Evolutionary conservation across 64 coral and sea anemone species (phyloP).

Genomic region (Stichodactyla helianthus): DNA sequence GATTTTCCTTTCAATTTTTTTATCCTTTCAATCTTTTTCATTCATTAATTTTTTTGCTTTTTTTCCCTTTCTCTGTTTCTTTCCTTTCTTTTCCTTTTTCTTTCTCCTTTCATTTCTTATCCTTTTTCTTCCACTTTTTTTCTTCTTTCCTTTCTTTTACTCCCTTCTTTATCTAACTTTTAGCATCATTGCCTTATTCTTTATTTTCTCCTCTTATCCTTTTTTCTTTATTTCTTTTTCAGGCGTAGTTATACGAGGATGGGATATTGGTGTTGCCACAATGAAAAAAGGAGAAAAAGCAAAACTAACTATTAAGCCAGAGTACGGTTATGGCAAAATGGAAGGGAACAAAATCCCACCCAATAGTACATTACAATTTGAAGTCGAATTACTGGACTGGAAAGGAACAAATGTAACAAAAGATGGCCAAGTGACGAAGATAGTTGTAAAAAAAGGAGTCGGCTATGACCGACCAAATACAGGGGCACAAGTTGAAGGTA

Average conservation of each 20-base stretch:
- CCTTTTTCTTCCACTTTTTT: too few relatives aligned
- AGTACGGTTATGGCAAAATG: slow-evolving; percentile 49
- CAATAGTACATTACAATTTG: slow-evolving; percentile 41
- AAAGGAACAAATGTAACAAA: slow-evolving; percentile 50
- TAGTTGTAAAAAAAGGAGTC: slow-evolving; percentile 39
- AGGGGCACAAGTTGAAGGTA: slow-evolving; percentile 47
- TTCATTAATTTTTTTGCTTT: too few relatives aligned
- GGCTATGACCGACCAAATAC: slow-evolving; percentile 47
- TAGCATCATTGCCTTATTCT: too few relatives aligned
- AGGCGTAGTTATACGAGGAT: slow-evolving; percentile 56
- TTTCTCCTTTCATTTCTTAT: too few relatives aligned
- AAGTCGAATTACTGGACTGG: slow-evolving; percentile 35
- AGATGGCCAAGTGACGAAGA: slow-evolving; percentile 52
- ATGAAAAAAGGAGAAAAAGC: slow-evolving; percentile 38
- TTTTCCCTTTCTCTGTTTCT: too few relatives aligned
- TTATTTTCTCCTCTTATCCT: not conserved
- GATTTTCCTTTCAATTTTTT: too few relatives aligned
- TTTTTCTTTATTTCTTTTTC: not conserved
- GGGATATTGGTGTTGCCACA: slow-evolving; percentile 44
- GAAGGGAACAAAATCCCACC: slow-evolving; percentile 43
- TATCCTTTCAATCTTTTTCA: too few relatives aligned
- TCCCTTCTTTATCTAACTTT: too few relatives aligned
- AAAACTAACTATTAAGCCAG: slow-evolving; percentile 21
- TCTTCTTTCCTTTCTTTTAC: too few relatives aligned
- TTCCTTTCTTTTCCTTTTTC: too few relatives aligned